Evolutionary conservation across 92 coral and sea anemone genomes (phyloP).

Genomic region (Zoanthus solanderi): DNA sequence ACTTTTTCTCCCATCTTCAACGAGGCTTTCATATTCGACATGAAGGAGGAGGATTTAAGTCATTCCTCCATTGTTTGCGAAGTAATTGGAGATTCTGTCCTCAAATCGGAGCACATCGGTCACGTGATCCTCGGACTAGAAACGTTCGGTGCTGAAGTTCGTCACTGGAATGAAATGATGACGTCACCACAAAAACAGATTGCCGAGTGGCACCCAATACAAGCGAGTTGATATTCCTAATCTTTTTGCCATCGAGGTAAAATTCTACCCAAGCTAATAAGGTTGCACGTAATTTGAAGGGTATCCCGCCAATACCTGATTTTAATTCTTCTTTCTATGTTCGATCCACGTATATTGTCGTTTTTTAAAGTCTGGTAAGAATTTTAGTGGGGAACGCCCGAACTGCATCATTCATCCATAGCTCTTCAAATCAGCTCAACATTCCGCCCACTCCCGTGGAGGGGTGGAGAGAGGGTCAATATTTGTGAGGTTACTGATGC

Average conservation of each 20-base stretch:
- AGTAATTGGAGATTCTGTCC: slow-evolving; percentile 84
- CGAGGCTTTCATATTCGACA: slow-evolving; percentile 86
- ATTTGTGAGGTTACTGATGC: no score
- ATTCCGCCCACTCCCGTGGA: no score
- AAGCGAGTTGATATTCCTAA: slow-evolving; percentile 15
- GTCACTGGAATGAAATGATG: slow-evolving; percentile 97
- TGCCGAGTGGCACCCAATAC: slow-evolving; percentile 88
- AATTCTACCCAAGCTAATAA: background rate
- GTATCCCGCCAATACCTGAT: no score
- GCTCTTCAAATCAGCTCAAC: no score
- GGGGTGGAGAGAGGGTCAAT: no score
- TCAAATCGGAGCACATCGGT: slow-evolving; percentile 80
- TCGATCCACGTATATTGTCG: no score
- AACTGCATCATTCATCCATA: no score
- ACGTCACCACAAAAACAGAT: slow-evolving; percentile 87
- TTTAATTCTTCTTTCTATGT: no score
- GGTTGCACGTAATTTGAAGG: no score
- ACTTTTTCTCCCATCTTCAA: slow-evolving; percentile 86
- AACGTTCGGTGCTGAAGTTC: slow-evolving; percentile 83
- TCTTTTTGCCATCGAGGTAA: no score
- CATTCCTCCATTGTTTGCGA: slow-evolving; percentile 83
- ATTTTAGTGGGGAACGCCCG: no score
- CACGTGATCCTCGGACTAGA: slow-evolving; percentile 78
- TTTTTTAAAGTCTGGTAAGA: no score
- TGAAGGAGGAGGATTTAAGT: slow-evolving; percentile 78